Evolutionary conservation across 2,113 vertebrate species (phyloP).

Genomic region (Hepsetus odoe): DNA sequence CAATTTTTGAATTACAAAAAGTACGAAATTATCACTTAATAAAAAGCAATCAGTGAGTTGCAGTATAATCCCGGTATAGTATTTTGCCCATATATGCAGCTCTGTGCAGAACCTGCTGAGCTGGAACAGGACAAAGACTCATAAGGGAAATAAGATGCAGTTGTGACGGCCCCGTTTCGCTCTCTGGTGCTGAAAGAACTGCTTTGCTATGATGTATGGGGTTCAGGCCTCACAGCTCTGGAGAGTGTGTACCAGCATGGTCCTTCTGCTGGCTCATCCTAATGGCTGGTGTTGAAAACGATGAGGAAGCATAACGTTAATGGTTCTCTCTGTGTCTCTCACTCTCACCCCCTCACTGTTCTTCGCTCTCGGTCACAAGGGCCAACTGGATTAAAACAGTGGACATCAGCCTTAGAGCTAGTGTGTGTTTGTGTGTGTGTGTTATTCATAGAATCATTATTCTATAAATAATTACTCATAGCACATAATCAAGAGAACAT

Average conservation of each 20-base stretch:
- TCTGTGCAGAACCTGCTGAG: too few relatives aligned
- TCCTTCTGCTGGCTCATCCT: background rate
- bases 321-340: background rate
- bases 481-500: too few relatives aligned
- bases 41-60: too few relatives aligned
- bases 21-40: too few relatives aligned
- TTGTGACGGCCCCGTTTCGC: background rate
- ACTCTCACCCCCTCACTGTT: background rate
- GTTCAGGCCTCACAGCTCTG: background rate
- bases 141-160: too few relatives aligned
- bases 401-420: background rate
- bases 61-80: too few relatives aligned
- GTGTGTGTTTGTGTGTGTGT: background rate
- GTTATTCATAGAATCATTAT: too few relatives aligned
- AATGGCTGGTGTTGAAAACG: background rate
- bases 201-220: slow-evolving; percentile 1
- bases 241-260: background rate
- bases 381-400: slow-evolving; percentile 4
- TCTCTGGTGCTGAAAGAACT: background rate
- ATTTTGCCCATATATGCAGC: too few relatives aligned
- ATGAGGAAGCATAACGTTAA: slow-evolving; percentile 8
- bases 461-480: too few relatives aligned
- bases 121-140: too few relatives aligned
- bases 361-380: background rate
- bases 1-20: too few relatives aligned